Evolutionary conservation across 2,888 invertebrate genomes (phyloP).

Genomic region (Drosophila recens): DNA sequence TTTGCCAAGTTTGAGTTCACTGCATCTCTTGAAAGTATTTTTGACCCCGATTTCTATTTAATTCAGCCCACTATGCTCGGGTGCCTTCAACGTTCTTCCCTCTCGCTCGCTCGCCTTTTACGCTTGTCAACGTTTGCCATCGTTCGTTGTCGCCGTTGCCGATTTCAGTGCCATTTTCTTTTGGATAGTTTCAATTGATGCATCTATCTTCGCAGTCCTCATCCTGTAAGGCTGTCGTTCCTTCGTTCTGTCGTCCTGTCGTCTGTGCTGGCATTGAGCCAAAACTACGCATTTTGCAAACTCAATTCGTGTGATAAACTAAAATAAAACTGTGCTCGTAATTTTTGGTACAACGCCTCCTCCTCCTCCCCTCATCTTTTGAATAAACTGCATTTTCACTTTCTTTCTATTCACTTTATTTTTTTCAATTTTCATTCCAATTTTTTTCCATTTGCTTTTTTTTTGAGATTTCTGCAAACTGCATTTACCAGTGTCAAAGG

Average conservation of each 20-base stretch:
- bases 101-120: conserved; percentile 18
- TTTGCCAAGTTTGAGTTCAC: too few species aligned
- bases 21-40: not conserved
- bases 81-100: conserved; percentile 40
- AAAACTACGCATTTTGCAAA: conserved; percentile 70
- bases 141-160: conserved; percentile 20
- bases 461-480: conserved; percentile 49
- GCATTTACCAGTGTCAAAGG: conserved; percentile 79
- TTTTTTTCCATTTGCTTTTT: conserved; percentile 31
- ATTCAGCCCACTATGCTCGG: conserved; percentile 21
- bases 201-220: conserved; percentile 61
- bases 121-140: conserved; percentile 38
- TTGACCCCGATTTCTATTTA: not conserved
- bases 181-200: conserved; percentile 67
- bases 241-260: conserved; percentile 9
- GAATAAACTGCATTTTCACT: conserved; percentile 48
- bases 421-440: conserved; percentile 55
- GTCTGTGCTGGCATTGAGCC: conserved; percentile 44
- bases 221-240: conserved; percentile 14
- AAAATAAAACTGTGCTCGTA: conserved; percentile 72
- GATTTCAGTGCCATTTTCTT: conserved; percentile 65
- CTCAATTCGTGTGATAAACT: conserved; percentile 78
- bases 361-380: not conserved
- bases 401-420: conserved; percentile 44
- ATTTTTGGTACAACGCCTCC: conserved; percentile 42